Percentiles rank a stretch among this genome's conserved stretches.
These are phyloP conservation scores for Epinotia nisella DNA, from an alignment of 2,888 invertebrate genomes.

Conservation along the genomic window DNA sequence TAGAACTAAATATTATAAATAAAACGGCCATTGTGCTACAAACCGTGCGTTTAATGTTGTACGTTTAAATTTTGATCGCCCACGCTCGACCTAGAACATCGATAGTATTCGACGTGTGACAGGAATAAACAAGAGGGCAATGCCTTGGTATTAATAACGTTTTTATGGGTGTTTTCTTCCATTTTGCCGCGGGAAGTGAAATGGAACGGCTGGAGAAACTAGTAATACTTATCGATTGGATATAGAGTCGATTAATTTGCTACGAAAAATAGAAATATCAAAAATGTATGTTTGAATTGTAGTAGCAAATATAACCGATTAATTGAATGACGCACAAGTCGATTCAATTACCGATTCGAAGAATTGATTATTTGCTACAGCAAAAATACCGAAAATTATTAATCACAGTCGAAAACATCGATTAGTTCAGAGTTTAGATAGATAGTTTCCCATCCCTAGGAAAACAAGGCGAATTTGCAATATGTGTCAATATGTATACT, in stretches of 20 bases:
- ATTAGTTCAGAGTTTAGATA: no score
- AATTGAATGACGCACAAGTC: no score
- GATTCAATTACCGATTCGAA: no score
- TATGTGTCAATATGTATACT: no score
- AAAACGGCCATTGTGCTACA: conserved; percentile 43
- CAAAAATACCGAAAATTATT: no score
- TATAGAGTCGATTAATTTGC: background rate
- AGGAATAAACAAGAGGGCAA: conserved; percentile 44
- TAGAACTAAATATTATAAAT: conserved; percentile 21
- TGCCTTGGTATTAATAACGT: conserved; percentile 42
- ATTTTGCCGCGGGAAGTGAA: background rate
- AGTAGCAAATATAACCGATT: no score
- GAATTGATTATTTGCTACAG: no score
- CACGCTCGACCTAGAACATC: conserved; percentile 46
- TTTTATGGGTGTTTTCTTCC: conserved; percentile 17
- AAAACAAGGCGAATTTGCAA: no score
- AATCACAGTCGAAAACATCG: no score
- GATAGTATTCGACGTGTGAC: conserved; percentile 41
- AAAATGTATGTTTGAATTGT: no score
- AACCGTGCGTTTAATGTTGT: conserved; percentile 39
- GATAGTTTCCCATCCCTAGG: no score
- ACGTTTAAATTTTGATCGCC: conserved; percentile 44
- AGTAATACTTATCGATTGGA: background rate
- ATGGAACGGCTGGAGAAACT: background rate
- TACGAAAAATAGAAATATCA: background rate